phyloP scores from a whole-genome alignment of 2,888 invertebrate genomes.

The Ypsolopha sequella region DNA sequence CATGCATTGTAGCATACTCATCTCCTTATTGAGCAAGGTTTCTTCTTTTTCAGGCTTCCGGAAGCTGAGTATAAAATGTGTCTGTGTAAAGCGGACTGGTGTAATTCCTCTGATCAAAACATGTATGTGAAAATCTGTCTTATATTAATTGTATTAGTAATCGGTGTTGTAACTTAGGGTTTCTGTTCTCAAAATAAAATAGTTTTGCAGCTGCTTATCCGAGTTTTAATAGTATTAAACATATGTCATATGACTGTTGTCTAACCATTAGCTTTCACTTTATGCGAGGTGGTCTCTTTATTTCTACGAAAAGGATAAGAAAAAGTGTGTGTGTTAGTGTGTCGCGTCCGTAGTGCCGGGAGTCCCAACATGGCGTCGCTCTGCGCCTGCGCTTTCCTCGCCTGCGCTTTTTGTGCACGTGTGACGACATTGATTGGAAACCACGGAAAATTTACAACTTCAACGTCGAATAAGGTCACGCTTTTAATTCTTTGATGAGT shows the following conservation, averaged over 20 bases:
- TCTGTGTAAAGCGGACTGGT: conserved; percentile 54
- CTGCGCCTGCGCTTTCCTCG: conserved; percentile 21
- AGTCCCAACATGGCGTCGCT: conserved; percentile 10
- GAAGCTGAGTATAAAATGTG: conserved; percentile 53
- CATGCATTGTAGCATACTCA: not conserved
- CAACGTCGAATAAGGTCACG: conserved; percentile 7
- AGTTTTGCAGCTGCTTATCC: not conserved
- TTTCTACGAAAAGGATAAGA: conserved; percentile 68
- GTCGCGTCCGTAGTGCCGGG: conserved; percentile 41
- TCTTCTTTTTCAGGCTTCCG: conserved; percentile 31
- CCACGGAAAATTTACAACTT: conserved; percentile 33
- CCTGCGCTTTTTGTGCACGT: conserved; percentile 47
- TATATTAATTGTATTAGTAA: no score
- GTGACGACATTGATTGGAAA: conserved; percentile 52
- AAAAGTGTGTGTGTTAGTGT: conserved; percentile 60
- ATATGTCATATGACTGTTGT: conserved; percentile 57
- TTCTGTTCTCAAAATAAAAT: not conserved
- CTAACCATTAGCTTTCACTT: conserved; percentile 57
- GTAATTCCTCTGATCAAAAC: conserved; percentile 27
- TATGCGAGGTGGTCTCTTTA: conserved; percentile 56
- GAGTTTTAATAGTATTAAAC: conserved; percentile 20
- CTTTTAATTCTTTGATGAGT: conserved; percentile 7
- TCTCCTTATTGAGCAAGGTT: not conserved
- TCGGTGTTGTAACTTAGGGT: no score
- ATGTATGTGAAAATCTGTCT: no score